Base-by-base conservation (phyloP, 2,888 invertebrate species). In the Tetramorium bicarinatum region DNA sequence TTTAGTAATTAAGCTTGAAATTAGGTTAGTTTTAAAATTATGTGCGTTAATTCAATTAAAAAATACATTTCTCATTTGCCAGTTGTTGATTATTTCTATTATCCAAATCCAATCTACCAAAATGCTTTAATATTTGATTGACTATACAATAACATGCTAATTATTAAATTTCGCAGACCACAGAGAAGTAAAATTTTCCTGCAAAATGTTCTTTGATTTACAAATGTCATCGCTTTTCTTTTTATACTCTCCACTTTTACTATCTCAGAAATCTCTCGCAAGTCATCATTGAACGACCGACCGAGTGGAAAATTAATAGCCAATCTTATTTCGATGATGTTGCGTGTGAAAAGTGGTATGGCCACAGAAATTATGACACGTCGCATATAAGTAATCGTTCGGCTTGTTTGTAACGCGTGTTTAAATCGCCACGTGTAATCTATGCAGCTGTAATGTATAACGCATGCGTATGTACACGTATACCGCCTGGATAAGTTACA, bases 401-500 rank as follows among this genome's bases (percentile, higher is more conserved):
- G 47, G 52, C 56, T 71, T 21, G 72, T 72, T 72, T 38, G 56
- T 59, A 80, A 64, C 59, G 25, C 49, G 41, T 59, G 47, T 71
- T 38, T 74, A 79, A 79, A 79, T 83, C 21, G 66, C 29, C n/a
- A 6, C 56, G 25, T 38, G 47, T 62, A 49, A 75, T 75, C 38
- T 13, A 56, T 21, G n/a, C 61, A 47, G 62, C 18, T 13, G 25
- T n/a, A 41, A 74, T n/a, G 25, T 41, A 59, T 64, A 62, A 66
- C 34, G 13, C 15, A 11, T 9, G 34, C 15, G 38, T 41, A n/a
- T 25, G 25, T 25, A 41, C 47, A 56, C n/a, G n/a, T 47, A 54
- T 13, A 34, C 21, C 47, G 62, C 52, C 21, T 21, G 34, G 34
- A 21, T 34, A 71, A 15, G 11, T 67, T 67, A 67, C 29, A 18